These are phyloP conservation scores for Alectoris magna DNA, from an alignment of 2,797 vertebrate species.

Conservation along the genomic window DNA sequence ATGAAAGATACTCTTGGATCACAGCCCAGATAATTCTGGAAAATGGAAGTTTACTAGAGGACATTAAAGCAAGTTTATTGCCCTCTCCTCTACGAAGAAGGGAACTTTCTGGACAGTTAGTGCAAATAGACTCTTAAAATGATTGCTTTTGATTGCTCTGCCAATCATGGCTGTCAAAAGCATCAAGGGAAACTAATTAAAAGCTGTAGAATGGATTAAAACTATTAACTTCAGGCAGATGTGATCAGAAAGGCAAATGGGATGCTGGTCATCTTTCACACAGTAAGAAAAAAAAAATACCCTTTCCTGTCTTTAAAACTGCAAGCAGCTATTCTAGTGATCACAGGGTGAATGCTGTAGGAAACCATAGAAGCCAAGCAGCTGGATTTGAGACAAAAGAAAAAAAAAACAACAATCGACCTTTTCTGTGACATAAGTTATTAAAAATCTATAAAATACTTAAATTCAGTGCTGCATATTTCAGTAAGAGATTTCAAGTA, in stretches of 20 bases:
- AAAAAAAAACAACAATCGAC: background rate
- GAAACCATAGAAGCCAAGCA: background rate
- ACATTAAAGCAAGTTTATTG: slow-evolving; percentile 53
- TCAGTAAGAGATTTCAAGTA: background rate
- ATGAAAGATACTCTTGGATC: slow-evolving; percentile 66
- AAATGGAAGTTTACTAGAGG: slow-evolving; percentile 53
- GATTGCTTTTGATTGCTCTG: background rate
- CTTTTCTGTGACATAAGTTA: background rate
- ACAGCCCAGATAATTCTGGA: slow-evolving; percentile 63
- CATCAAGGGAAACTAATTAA: background rate
- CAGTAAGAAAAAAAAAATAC: background rate
- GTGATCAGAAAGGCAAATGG: background rate
- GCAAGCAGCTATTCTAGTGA: background rate
- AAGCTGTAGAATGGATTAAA: slow-evolving; percentile 8
- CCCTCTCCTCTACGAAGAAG: background rate
- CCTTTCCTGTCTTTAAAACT: background rate
- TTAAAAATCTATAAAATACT: background rate
- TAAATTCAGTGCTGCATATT: background rate
- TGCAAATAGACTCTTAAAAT: background rate
- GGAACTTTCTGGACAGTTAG: background rate
- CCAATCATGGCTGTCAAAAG: background rate
- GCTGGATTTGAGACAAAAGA: background rate
- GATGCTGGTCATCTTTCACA: background rate
- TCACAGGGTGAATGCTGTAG: background rate
- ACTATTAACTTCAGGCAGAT: background rate